Conservation (phyloP, 2,797 vertebrate genomes). For the Rhadinocentrus ornatus region DNA sequence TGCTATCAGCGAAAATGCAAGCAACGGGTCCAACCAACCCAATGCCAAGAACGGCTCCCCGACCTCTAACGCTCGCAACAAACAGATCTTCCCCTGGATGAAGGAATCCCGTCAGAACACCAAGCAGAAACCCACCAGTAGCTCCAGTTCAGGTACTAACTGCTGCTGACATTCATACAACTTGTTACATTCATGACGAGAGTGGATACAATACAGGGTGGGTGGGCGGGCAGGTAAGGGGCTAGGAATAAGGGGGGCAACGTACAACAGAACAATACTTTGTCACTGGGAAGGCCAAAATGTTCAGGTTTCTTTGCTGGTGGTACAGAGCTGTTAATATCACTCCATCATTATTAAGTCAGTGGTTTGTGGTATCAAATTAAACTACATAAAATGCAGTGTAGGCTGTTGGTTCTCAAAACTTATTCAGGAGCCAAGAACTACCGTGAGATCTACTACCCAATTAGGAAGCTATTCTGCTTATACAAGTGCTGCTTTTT, state of each 20-base stretch:
- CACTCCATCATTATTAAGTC: slow-evolving; percentile 3
- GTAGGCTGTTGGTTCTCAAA: neutral
- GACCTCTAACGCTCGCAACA: slow-evolving; percentile 86
- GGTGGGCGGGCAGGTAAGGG: slow-evolving; percentile 27
- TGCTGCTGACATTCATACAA: slow-evolving; percentile 13
- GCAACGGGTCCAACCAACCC: slow-evolving; percentile 85
- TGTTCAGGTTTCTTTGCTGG: slow-evolving; percentile 1
- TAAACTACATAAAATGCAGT: no score
- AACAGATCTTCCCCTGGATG: slow-evolving; percentile 99
- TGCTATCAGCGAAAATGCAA: slow-evolving; percentile 89
- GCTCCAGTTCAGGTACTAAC: slow-evolving; percentile 93
- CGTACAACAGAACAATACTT: slow-evolving; percentile 13
- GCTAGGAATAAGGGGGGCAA: neutral
- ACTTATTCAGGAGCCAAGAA: slow-evolving; percentile 15
- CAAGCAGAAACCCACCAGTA: slow-evolving; percentile 95
- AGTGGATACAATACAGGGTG: neutral
- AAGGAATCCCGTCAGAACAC: slow-evolving; percentile 98
- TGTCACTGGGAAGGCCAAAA: slow-evolving; percentile 7
- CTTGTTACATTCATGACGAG: slow-evolving; percentile 20
- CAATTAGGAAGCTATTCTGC: neutral
- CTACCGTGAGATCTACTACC: neutral
- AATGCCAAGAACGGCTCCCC: slow-evolving; percentile 89
- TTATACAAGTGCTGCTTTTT: neutral
- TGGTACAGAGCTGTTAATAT: slow-evolving; percentile 20
- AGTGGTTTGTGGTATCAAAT: slow-evolving; percentile 7